Evolutionary conservation across 2,888 invertebrate genomes (phyloP).

Genomic region (Dolichopus griseipennis): DNA sequence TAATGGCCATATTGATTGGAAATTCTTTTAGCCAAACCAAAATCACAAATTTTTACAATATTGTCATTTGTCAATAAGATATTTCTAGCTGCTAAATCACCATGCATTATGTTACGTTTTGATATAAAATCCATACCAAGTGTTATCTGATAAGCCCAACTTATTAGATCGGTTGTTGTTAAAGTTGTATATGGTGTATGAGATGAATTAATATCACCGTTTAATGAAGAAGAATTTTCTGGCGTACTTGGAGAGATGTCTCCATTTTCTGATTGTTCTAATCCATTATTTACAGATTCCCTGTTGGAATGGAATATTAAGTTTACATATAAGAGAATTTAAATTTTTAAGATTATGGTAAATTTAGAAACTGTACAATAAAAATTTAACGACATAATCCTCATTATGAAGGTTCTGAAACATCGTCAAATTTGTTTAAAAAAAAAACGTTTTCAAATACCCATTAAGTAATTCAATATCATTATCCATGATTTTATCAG

Average conservation of each 20-base stretch:
- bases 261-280: too few species aligned
- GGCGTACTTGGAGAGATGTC: too few species aligned
- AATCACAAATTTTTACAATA: slow-evolving; percentile 93
- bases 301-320: too few species aligned
- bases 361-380: too few species aligned
- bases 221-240: too few species aligned
- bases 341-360: too few species aligned
- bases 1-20: slow-evolving; percentile 51
- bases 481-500: slow-evolving; percentile 31
- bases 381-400: not conserved
- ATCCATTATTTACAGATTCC: too few species aligned
- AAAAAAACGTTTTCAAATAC: too few species aligned
- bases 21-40: slow-evolving; percentile 87
- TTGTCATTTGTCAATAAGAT: slow-evolving; percentile 81
- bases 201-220: too few species aligned
- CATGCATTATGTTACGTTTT: slow-evolving; percentile 76
- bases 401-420: too few species aligned
- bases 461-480: not conserved
- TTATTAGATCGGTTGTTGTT: slow-evolving; percentile 73
- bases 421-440: too few species aligned
- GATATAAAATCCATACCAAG: slow-evolving; percentile 92
- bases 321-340: too few species aligned
- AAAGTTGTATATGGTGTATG: slow-evolving; percentile 35
- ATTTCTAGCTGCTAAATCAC: slow-evolving; percentile 85
- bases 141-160: slow-evolving; percentile 89